phyloP scores from a whole-genome alignment of 2,113 vertebrate genomes.

The Platanista minor region DNA sequence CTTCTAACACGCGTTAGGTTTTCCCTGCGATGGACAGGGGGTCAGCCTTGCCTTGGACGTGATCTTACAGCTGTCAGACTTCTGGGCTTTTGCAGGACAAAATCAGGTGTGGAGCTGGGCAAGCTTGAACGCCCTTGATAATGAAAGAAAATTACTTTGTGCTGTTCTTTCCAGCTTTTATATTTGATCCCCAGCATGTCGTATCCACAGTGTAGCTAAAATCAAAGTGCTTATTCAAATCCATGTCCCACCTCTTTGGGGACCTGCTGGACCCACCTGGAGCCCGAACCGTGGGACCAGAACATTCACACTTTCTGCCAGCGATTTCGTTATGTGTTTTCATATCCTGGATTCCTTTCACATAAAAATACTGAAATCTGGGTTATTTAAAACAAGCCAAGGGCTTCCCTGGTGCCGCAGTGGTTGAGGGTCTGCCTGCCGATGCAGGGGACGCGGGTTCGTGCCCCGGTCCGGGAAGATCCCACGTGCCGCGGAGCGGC shows the following conservation, averaged over 20 bases:
- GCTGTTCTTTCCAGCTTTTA: fast-evolving
- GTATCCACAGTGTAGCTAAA: fast-evolving
- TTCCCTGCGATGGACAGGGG: fast-evolving
- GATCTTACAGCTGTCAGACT: fast-evolving
- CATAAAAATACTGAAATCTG: background rate
- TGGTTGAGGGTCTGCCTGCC: too few species aligned
- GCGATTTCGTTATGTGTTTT: fast-evolving
- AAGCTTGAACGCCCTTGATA: background rate
- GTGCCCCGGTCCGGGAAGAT: too few species aligned
- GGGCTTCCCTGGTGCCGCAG: too few species aligned
- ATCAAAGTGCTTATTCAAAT: background rate
- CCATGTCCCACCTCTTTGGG: fast-evolving
- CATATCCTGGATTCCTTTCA: background rate
- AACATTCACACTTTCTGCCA: fast-evolving
- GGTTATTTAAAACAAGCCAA: background rate
- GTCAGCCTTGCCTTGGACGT: fast-evolving
- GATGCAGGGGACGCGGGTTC: too few species aligned
- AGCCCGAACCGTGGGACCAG: fast-evolving
- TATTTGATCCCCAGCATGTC: fast-evolving
- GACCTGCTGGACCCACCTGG: background rate
- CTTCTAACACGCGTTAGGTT: fast-evolving
- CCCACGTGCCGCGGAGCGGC: too few species aligned
- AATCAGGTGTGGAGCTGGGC: fast-evolving
- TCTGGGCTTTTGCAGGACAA: background rate
- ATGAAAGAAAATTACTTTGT: background rate